Conservation (phyloP, 2,888 invertebrate species). For the Rhingia rostrata region DNA sequence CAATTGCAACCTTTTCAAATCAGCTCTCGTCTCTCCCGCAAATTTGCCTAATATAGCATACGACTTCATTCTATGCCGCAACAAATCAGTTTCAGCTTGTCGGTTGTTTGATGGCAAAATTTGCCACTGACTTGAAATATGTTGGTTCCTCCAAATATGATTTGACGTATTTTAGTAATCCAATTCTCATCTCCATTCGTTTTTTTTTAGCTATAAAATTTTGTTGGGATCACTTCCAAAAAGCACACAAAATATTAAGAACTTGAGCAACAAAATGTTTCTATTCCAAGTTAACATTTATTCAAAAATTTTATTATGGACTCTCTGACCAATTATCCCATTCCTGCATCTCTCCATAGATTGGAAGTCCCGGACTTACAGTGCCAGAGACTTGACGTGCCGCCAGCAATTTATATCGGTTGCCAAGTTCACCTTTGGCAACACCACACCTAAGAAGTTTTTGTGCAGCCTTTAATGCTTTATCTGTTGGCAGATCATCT, state of each 20-base stretch:
- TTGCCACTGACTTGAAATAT: too few relatives aligned
- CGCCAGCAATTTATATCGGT: slow-evolving; percentile 82
- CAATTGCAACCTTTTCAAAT: too few relatives aligned
- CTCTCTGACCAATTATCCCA: slow-evolving; percentile 82
- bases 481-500: slow-evolving; percentile 82
- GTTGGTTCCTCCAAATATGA: too few relatives aligned
- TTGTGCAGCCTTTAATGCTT: slow-evolving; percentile 82
- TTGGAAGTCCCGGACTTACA: slow-evolving; percentile 83
- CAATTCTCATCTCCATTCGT: too few relatives aligned
- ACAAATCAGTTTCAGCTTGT: too few relatives aligned
- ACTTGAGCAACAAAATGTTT: background rate
- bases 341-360: slow-evolving; percentile 83
- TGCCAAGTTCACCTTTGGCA: slow-evolving; percentile 80
- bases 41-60: too few relatives aligned
- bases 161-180: too few relatives aligned
- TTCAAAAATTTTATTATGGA: background rate
- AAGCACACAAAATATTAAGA: background rate
- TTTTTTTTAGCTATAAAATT: too few relatives aligned
- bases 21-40: too few relatives aligned
- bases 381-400: slow-evolving; percentile 83
- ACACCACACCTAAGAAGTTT: slow-evolving; percentile 83
- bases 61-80: too few relatives aligned
- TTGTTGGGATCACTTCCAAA: too few relatives aligned
- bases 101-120: too few relatives aligned
- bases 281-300: background rate